Conservation (phyloP, 2,113 vertebrate species). For the Notarius lentiginosus region DNA sequence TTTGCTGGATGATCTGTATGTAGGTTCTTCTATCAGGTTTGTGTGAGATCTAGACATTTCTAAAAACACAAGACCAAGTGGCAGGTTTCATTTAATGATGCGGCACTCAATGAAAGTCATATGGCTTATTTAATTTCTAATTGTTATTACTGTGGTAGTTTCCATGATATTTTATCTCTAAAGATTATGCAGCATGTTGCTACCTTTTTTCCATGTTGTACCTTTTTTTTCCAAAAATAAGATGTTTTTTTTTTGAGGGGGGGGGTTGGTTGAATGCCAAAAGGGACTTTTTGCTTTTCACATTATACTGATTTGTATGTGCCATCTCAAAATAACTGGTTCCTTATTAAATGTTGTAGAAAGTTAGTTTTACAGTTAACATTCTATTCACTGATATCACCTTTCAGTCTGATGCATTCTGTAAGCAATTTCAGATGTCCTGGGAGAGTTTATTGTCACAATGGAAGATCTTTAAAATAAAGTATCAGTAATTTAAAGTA, state of each 20-base stretch:
- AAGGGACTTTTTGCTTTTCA: neutral
- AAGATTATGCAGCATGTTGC: neutral
- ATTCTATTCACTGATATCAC: neutral
- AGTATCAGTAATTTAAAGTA: neutral
- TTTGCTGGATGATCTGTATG: neutral
- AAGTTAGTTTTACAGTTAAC: neutral
- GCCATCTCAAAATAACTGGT: neutral
- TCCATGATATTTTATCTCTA: neutral
- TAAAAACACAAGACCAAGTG: neutral
- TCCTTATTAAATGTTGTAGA: slow-evolving; percentile 16
- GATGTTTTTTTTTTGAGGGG: neutral
- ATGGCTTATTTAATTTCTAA: slow-evolving; percentile 15
- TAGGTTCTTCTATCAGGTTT: neutral
- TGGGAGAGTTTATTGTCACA: neutral
- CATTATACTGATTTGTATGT: neutral
- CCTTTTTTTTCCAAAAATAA: no score
- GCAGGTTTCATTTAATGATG: neutral
- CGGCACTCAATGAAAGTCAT: neutral
- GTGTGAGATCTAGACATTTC: neutral
- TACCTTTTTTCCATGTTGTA: neutral
- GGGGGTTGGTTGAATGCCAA: neutral
- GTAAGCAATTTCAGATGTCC: neutral
- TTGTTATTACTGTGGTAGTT: slow-evolving; percentile 37
- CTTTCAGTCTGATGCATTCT: neutral
- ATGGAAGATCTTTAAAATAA: slow-evolving; percentile 4